phyloP scores from a whole-genome alignment of 2,113 vertebrate species.

The Sclerurus mexicanus region DNA sequence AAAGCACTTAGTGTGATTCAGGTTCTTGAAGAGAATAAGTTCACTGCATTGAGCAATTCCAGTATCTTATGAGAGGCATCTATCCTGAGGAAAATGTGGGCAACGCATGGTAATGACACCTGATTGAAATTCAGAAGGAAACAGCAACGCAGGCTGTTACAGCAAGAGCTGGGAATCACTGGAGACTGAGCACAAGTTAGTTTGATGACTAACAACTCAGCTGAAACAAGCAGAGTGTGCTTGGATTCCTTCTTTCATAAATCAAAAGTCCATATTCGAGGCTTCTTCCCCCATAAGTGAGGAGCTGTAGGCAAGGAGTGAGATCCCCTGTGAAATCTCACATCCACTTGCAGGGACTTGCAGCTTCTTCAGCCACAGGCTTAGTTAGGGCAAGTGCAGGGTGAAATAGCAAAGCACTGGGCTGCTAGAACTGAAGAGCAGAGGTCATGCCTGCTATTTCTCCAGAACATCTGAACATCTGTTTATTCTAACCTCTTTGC shows the following conservation, averaged over 20 bases:
- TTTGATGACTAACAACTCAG: not conserved
- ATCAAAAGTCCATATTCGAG: not conserved
- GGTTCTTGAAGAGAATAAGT: constrained; percentile 22
- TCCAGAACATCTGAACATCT: not conserved
- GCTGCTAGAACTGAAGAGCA: not conserved
- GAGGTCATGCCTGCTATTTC: not conserved
- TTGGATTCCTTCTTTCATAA: not conserved
- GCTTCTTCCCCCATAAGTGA: not conserved
- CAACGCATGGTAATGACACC: not conserved
- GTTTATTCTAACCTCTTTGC: not conserved
- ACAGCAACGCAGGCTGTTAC: not conserved
- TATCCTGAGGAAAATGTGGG: constrained; percentile 15
- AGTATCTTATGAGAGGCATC: not conserved
- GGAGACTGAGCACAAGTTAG: not conserved
- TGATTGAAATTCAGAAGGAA: constrained; percentile 49
- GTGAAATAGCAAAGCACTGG: not conserved
- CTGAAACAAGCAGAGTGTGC: not conserved
- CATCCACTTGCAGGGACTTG: not conserved
- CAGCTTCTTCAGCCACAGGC: not conserved
- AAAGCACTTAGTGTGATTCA: constrained; percentile 28
- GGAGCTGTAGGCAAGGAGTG: not conserved
- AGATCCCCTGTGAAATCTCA: not conserved
- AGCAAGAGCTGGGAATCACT: not conserved
- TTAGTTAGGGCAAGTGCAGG: not conserved
- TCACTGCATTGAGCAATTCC: not conserved